A percentile compares a stretch with the other conserved stretches of the same genome.
phyloP scores from a whole-genome alignment of 2,888 invertebrate genomes.

The Nasonia oneida region DNA sequence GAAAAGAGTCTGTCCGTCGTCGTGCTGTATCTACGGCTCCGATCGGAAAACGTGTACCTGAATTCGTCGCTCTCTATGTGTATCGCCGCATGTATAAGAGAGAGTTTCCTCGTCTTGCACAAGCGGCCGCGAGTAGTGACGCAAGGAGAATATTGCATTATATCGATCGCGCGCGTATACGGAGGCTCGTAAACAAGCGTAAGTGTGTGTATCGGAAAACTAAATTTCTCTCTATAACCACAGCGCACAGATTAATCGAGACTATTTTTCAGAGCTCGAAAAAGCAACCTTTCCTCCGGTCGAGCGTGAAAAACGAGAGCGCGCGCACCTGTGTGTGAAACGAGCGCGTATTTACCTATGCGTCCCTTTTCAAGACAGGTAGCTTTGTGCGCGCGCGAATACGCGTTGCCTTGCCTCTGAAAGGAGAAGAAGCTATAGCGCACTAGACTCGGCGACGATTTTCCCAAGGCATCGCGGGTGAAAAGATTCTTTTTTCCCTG shows the following conservation, averaged over 20 bases:
- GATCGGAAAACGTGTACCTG: constrained; percentile 2
- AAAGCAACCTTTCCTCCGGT: background rate
- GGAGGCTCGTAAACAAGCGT: background rate
- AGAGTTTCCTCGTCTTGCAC: constrained; percentile 14
- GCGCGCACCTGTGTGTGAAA: constrained; percentile 11
- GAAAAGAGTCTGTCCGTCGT: background rate
- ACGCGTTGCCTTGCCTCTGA: background rate
- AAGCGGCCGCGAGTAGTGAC: background rate
- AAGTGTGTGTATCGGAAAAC: background rate
- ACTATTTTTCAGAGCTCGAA: background rate
- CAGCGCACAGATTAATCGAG: background rate
- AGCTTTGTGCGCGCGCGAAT: background rate
- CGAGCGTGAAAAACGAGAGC: constrained; percentile 11
- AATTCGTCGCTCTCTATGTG: background rate
- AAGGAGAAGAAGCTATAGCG: background rate
- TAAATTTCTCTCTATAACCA: background rate
- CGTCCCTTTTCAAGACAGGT: constrained; percentile 24
- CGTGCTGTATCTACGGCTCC: background rate
- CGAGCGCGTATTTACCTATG: background rate
- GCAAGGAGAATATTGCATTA: background rate
- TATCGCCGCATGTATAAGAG: no score
- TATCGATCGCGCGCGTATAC: background rate
- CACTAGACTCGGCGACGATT: constrained; percentile 14
- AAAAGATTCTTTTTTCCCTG: background rate
- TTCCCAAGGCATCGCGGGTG: constrained; percentile 22